These are phyloP conservation scores for Parazoanthus swiftii DNA, from an alignment of 92 coral and sea anemone genomes.

Conservation along the genomic window DNA sequence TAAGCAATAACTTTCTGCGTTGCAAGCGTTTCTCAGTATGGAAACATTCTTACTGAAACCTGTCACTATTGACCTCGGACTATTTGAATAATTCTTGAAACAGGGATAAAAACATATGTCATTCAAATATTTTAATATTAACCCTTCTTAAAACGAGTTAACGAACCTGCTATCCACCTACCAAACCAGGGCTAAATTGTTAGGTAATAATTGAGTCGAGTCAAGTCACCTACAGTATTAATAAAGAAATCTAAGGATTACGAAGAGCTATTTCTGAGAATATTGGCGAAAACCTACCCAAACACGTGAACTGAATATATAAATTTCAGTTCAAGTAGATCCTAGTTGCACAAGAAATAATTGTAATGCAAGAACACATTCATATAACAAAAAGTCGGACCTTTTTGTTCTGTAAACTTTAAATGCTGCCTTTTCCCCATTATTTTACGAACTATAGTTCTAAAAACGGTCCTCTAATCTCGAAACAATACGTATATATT, in stretches of 20 bases:
- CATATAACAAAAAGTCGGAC: not conserved
- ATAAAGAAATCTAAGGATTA: not conserved
- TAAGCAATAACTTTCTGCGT: not conserved
- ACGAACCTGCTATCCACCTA: not conserved
- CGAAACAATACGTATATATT: not conserved
- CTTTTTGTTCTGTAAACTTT: not conserved
- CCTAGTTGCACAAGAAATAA: not conserved
- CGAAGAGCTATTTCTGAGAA: not conserved
- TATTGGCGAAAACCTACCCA: not conserved
- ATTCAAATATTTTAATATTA: not conserved
- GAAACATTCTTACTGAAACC: not conserved
- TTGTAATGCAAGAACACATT: not conserved
- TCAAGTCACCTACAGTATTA: not conserved
- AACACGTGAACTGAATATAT: not conserved
- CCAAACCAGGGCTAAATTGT: not conserved
- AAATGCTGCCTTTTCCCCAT: not conserved
- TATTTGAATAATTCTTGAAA: constrained; percentile 14
- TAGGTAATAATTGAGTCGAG: not conserved
- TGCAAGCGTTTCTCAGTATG: not conserved
- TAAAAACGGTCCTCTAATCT: not conserved
- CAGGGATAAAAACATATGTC: not conserved
- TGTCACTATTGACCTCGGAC: not conserved
- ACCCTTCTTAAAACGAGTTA: not conserved
- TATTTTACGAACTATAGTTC: not conserved
- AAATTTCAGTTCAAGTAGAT: not conserved